These are phyloP conservation scores for Eupithecia insigniata DNA, from an alignment of 2,888 invertebrate species.

Conservation along the genomic window DNA sequence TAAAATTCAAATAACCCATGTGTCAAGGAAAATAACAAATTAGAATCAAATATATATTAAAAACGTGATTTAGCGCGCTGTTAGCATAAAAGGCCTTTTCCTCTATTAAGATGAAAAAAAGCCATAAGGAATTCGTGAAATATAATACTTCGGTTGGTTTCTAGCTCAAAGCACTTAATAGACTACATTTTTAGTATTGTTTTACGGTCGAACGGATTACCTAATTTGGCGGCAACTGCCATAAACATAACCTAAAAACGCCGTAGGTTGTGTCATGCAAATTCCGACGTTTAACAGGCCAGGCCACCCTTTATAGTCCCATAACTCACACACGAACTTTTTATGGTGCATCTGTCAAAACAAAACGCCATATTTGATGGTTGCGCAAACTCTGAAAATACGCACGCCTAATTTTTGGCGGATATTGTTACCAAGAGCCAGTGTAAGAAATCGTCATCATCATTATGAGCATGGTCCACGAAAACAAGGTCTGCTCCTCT, in stretches of 20 bases:
- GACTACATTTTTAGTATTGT: slow-evolving; percentile 8
- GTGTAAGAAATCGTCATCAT: background rate
- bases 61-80: background rate
- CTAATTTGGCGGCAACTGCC: slow-evolving; percentile 27
- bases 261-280: slow-evolving; percentile 49
- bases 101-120: background rate
- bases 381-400: slow-evolving; percentile 53
- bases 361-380: slow-evolving; percentile 52
- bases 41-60: background rate
- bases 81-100: background rate
- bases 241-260: slow-evolving; percentile 34
- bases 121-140: background rate
- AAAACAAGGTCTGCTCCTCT: too few species aligned
- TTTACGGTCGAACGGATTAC: slow-evolving; percentile 24
- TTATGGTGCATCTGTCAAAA: slow-evolving; percentile 75
- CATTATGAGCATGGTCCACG: background rate
- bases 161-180: background rate
- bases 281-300: slow-evolving; percentile 54
- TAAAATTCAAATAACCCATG: background rate
- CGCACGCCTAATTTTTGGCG: slow-evolving; percentile 17
- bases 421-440: background rate
- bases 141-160: background rate
- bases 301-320: slow-evolving; percentile 56
- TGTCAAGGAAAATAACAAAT: background rate
- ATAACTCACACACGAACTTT: slow-evolving; percentile 64